Evolutionary conservation across 2,113 vertebrate genomes (phyloP).

Genomic region (Ardeotis arabs): DNA sequence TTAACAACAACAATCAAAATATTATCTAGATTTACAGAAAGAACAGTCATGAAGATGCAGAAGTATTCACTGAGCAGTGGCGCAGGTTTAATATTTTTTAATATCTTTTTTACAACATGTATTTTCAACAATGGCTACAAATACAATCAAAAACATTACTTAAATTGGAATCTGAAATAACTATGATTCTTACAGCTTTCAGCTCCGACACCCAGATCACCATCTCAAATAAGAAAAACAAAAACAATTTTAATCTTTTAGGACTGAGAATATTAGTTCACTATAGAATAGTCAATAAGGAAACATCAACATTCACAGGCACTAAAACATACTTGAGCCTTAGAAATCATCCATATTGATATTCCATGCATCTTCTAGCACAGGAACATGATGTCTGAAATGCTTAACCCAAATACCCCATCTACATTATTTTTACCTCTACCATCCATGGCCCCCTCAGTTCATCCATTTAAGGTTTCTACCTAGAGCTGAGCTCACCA

Average conservation of each 20-base stretch:
- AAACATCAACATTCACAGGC: background rate
- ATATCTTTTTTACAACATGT: background rate
- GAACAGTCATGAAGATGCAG: background rate
- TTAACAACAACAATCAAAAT: background rate
- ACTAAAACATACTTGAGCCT: background rate
- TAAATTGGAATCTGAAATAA: background rate
- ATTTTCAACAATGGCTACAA: constrained; percentile 7
- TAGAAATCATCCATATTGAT: background rate
- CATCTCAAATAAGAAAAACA: background rate
- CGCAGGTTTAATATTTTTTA: background rate
- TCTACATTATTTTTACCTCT: background rate
- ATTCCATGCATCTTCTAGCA: background rate
- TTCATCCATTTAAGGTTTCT: background rate
- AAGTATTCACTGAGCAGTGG: background rate
- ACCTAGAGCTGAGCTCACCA: background rate
- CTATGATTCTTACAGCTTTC: background rate
- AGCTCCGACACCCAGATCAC: background rate
- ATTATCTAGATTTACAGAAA: background rate
- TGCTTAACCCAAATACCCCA: background rate
- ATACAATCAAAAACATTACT: background rate
- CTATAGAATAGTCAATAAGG: background rate
- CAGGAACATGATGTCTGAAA: background rate
- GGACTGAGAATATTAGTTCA: background rate
- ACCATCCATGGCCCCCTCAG: background rate
- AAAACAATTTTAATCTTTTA: background rate